Conservation (phyloP, 35 echinoderm and acorn worm genomes). For the Amphiura filiformis region DNA sequence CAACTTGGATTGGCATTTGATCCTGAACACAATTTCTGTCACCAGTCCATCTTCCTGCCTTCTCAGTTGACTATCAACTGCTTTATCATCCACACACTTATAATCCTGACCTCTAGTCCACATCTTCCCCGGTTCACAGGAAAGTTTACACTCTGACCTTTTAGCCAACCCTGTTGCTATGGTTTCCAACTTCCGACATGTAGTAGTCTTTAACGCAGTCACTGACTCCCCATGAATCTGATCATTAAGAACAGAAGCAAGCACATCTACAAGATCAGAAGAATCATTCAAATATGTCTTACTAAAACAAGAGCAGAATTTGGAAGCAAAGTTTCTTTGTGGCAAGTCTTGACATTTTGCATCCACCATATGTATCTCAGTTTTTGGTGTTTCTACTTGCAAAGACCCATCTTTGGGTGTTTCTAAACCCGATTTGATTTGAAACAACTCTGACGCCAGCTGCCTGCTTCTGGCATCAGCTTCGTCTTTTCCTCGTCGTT, state of each 20-base stretch:
- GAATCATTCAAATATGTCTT: background rate
- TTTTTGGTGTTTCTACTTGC: background rate
- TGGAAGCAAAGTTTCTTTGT: conserved; percentile 4
- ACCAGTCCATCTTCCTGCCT: conserved; percentile 5
- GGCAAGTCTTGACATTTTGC: background rate
- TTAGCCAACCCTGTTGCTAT: conserved; percentile 1
- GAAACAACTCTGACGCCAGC: conserved; percentile 16
- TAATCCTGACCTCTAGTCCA: conserved; percentile 30
- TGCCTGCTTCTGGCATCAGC: conserved; percentile 10
- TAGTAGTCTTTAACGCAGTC: conserved; percentile 15
- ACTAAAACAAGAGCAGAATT: background rate
- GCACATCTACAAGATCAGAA: background rate
- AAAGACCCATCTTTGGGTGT: background rate
- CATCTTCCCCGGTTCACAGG: conserved; percentile 15
- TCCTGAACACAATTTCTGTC: conserved; percentile 24
- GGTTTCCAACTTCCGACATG: background rate
- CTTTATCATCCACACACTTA: conserved; percentile 11
- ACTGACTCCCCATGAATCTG: background rate
- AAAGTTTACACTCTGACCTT: background rate
- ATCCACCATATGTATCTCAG: background rate
- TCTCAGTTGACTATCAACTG: conserved; percentile 24
- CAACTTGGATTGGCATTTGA: conserved; percentile 17
- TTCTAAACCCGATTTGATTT: background rate
- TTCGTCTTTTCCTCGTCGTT: background rate
- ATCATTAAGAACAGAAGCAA: background rate